Conservation (phyloP, 2,113 vertebrate genomes). For the Anhinga rufa region DNA sequence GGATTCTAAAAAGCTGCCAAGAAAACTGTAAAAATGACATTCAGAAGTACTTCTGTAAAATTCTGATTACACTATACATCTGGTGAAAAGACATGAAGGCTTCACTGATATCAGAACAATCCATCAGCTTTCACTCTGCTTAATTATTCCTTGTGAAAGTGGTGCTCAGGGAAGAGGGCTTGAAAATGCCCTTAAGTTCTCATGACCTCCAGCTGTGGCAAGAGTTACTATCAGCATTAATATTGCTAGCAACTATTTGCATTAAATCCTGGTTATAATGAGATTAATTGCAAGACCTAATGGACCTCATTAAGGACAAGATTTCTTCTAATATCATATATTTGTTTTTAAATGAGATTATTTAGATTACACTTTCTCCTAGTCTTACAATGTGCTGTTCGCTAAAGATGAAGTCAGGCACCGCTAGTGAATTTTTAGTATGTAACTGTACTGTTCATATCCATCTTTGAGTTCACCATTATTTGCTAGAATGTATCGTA, state of each 20-base stretch:
- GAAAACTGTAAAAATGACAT: conserved; percentile 52
- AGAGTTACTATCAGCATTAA: not conserved
- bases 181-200: conserved; percentile 22
- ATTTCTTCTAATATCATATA: not conserved
- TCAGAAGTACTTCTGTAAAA: conserved; percentile 57
- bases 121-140: conserved; percentile 27
- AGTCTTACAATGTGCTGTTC: not conserved
- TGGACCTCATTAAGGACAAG: not conserved
- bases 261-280: not conserved
- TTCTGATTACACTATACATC: conserved; percentile 57
- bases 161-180: not conserved
- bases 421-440: not conserved
- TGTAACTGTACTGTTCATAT: not conserved
- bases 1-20: conserved; percentile 58
- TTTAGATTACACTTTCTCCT: not conserved
- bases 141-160: conserved; percentile 10
- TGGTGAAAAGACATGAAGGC: conserved; percentile 44
- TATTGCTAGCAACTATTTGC: not conserved
- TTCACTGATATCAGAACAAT: conserved; percentile 40
- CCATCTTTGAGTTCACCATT: not conserved
- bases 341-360: not conserved
- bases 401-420: not conserved
- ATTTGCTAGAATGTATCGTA: not conserved
- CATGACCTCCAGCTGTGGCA: not conserved
- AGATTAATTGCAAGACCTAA: not conserved